phyloP scores from a whole-genome alignment of 2,797 vertebrate genomes.

The Etheostoma perlongum region DNA sequence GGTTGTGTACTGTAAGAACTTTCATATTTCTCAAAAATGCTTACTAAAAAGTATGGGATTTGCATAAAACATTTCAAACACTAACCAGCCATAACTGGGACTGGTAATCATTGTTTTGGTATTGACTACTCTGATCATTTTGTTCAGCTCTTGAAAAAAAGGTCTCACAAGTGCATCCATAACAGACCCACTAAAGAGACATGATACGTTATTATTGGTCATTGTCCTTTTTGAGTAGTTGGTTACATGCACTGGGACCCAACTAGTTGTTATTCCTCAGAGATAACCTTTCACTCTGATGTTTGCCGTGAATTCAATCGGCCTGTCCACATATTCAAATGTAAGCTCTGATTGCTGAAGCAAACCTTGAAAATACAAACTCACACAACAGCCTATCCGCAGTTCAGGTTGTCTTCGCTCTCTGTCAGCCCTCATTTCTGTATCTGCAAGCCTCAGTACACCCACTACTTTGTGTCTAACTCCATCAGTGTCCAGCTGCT shows the following conservation, averaged over 20 bases:
- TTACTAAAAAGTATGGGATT: background rate
- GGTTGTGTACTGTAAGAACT: background rate
- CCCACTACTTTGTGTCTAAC: slow-evolving; percentile 51
- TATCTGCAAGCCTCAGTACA: slow-evolving; percentile 21
- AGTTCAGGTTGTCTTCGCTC: slow-evolving; percentile 38
- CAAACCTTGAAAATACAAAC: slow-evolving; percentile 54
- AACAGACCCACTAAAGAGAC: slow-evolving; percentile 5
- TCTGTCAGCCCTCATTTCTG: slow-evolving; percentile 31
- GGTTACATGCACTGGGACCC: slow-evolving; percentile 6
- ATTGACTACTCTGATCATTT: background rate
- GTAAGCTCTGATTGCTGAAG: slow-evolving; percentile 70
- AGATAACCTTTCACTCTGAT: slow-evolving; percentile 56
- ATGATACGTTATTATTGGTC: background rate
- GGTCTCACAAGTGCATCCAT: slow-evolving; percentile 1
- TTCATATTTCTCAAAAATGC: background rate
- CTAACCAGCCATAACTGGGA: background rate
- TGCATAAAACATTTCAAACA: background rate
- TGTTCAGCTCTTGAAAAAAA: slow-evolving; percentile 5
- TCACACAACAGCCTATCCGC: slow-evolving; percentile 31
- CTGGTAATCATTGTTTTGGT: background rate
- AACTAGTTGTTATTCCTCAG: slow-evolving; percentile 58
- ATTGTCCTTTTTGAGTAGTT: slow-evolving; percentile 34
- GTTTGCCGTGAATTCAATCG: slow-evolving; percentile 59
- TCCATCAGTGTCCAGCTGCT: slow-evolving; percentile 53
- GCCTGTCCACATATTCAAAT: slow-evolving; percentile 73